Base-by-base conservation (phyloP, 2,888 invertebrate genomes). In the Sicus ferrugineus region DNA sequence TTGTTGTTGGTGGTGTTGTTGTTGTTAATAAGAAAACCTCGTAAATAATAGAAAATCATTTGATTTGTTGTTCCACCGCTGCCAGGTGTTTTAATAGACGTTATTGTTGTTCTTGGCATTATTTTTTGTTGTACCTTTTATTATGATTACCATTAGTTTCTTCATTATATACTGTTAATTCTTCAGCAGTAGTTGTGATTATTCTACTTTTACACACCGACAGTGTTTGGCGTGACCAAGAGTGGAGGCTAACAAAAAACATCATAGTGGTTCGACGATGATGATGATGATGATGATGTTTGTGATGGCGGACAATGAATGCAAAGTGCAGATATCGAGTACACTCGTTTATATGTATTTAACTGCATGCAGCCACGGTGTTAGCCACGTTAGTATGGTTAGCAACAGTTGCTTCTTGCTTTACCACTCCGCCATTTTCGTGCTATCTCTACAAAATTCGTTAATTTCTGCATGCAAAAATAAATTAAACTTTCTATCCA, bases 401-500 rank as follows among this genome's bases (percentile, higher is more conserved):
- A 30, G n/a, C 54, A 52, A 52, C 26, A 56, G 26, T 19, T 56
- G 56, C 16, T 56, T 56, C n/a, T 56, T 56, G 42, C 11, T 42
- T 11, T 56, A 30, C 30, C 11, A 42, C 42, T n/a, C 42, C 14
- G 42, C 42, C 14, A 42, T 42, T 42, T 42, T n/a, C n/a, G 11
- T 38, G 16, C 28, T 59, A 59, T 63, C 48, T 58, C 28, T 58
- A 34, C 42, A 16, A 67, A 58, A 19, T 67, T 67, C 31, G 58
- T 58, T 46, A 42, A 42, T 46, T 66, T 66, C 46, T 42, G 42
- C 42, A 48, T 30, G 46, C 63, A 58, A 28, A 56, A 67, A 46
- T 46, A 46, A 42, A 58, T 67, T 42, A 28, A 67, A 67, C 67
- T 67, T 67, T 67, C 67, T 67, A 67, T 67, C 58, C 48, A 58